Evolutionary conservation across 2,888 invertebrate genomes (phyloP).

Genomic region (Exephanes ischioxanthus): DNA sequence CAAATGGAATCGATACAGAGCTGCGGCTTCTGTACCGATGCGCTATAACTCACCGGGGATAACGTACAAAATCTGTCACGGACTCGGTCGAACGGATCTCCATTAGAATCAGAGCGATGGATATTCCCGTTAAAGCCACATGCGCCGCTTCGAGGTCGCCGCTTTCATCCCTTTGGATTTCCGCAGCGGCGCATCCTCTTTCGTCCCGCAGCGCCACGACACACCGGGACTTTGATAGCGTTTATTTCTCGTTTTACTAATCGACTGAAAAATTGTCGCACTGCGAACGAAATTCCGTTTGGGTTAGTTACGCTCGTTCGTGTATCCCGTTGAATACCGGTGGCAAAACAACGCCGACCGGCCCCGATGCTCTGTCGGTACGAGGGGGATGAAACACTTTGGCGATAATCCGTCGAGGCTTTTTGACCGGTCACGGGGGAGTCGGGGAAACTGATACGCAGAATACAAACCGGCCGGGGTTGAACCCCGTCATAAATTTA

Average conservation of each 20-base stretch:
- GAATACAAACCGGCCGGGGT: constrained; percentile 49
- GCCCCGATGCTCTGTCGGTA: not conserved
- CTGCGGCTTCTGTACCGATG: constrained; percentile 1
- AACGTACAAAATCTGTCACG: constrained; percentile 60
- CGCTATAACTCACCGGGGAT: constrained; percentile 54
- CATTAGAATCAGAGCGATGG: constrained; percentile 32
- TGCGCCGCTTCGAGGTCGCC: not conserved
- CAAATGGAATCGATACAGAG: constrained; percentile 43
- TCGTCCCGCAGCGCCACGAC: not conserved
- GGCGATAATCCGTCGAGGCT: constrained; percentile 57
- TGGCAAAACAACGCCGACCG: not conserved
- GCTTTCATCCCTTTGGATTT: not conserved
- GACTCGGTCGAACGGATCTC: constrained; percentile 48
- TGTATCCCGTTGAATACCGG: not conserved
- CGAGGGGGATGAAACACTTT: constrained; percentile 47
- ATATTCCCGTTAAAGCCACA: constrained; percentile 24
- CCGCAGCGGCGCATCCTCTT: not conserved
- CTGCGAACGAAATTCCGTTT: not conserved
- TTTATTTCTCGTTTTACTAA: not conserved
- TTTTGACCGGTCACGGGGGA: constrained; percentile 50
- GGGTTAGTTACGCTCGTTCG: not conserved
- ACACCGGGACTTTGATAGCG: not conserved
- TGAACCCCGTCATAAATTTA: constrained; percentile 63
- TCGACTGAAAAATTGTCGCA: not conserved
- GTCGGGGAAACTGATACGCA: constrained; percentile 42